These are phyloP conservation scores for Diadophis punctatus DNA, from an alignment of 2,113 vertebrate species.

Conservation along the genomic window DNA sequence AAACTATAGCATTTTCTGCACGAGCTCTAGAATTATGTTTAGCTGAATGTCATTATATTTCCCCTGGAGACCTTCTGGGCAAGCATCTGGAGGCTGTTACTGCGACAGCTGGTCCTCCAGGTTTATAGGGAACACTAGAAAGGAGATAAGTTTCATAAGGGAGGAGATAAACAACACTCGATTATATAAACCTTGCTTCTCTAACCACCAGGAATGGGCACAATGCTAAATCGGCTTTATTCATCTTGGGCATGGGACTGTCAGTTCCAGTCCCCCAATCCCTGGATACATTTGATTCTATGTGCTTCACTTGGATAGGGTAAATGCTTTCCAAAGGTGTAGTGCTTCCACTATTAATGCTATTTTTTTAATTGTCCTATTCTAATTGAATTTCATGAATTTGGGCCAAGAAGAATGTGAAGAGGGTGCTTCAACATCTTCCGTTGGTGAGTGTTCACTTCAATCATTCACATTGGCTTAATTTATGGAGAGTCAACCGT, in stretches of 20 bases:
- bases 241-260: background rate
- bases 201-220: background rate
- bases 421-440: background rate
- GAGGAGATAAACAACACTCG: background rate
- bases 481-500: background rate
- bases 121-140: background rate
- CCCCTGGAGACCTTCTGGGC: background rate
- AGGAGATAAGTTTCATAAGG: background rate
- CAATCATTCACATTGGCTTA: background rate
- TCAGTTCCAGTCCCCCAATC: background rate
- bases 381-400: background rate
- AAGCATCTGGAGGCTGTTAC: background rate
- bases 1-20: background rate
- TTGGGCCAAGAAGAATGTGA: background rate
- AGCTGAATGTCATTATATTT: background rate
- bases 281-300: background rate
- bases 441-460: background rate
- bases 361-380: background rate
- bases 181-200: background rate
- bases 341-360: background rate
- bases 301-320: background rate
- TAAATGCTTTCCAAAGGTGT: background rate
- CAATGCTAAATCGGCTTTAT: background rate
- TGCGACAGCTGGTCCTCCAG: background rate
- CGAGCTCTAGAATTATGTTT: background rate